Percentiles rank a stretch among this genome's conserved stretches.
phyloP scores from a whole-genome alignment of 1,140 invertebrate species.

The Delia radicum region DNA sequence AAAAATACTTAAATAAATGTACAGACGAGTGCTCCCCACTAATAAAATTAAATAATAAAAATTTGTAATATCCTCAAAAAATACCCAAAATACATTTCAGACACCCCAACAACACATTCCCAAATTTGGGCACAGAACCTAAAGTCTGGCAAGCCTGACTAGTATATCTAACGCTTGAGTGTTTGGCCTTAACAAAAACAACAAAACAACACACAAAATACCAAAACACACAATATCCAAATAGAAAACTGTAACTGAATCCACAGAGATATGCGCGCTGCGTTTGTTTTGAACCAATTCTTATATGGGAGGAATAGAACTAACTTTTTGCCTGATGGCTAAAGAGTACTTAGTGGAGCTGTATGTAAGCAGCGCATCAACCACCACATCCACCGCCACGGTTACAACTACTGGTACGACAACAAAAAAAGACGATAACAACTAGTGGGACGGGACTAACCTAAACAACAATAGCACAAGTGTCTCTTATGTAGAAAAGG shows the following conservation, averaged over 20 bases:
- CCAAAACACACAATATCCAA: constrained; percentile 28
- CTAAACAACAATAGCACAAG: background rate
- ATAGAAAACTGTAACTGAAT: background rate
- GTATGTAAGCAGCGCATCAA: background rate
- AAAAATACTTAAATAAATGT: too few species aligned
- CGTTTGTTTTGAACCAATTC: background rate
- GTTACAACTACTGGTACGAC: background rate
- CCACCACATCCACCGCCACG: background rate
- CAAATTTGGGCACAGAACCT: too few species aligned
- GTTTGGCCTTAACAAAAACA: too few species aligned
- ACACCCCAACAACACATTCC: too few species aligned
- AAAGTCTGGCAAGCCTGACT: too few species aligned
- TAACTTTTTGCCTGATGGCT: background rate
- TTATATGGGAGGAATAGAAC: background rate
- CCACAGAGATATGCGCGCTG: constrained; percentile 15
- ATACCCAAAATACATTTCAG: too few species aligned
- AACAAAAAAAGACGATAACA: background rate
- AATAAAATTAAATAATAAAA: too few species aligned
- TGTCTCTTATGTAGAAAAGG: background rate
- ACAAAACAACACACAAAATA: background rate
- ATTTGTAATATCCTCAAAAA: too few species aligned
- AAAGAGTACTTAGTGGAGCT: background rate
- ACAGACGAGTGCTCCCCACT: too few species aligned
- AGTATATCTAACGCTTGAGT: too few species aligned
- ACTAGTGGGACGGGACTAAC: background rate